These are phyloP conservation scores for Engraulis encrasicolus DNA, from an alignment of 2,113 vertebrate genomes.

Conservation along the genomic window DNA sequence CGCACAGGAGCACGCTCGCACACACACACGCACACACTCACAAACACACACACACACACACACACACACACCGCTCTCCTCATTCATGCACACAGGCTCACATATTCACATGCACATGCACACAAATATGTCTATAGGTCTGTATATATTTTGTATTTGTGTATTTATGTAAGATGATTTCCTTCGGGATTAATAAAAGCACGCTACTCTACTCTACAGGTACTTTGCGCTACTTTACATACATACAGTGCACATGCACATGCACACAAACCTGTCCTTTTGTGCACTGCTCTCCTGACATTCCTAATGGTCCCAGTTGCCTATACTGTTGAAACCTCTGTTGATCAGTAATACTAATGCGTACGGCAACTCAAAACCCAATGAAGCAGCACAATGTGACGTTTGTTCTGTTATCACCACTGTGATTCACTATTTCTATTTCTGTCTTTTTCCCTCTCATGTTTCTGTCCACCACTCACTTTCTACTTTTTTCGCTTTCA, in stretches of 20 bases:
- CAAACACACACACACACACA: too few relatives aligned
- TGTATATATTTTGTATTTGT: too few relatives aligned
- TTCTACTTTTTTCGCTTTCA: background rate
- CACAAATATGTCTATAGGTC: too few relatives aligned
- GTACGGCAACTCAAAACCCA: background rate
- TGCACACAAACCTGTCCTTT: background rate
- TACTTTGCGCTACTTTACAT: background rate
- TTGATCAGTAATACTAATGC: background rate
- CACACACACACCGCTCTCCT: too few relatives aligned
- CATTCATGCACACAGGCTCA: too few relatives aligned
- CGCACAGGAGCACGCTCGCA: too few relatives aligned
- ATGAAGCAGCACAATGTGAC: background rate
- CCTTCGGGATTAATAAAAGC: too few relatives aligned
- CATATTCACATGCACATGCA: too few relatives aligned
- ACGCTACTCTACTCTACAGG: too few relatives aligned
- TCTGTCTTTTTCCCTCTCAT: background rate
- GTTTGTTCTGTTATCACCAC: constrained; percentile 5
- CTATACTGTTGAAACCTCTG: background rate
- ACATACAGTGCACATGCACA: background rate
- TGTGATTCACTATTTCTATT: background rate
- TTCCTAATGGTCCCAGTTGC: background rate
- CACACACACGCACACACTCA: too few relatives aligned
- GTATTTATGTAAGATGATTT: too few relatives aligned
- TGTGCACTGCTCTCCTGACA: background rate
- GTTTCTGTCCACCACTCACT: background rate